Base-by-base conservation (phyloP, 2,113 vertebrate species). In the Axis porcinus region DNA sequence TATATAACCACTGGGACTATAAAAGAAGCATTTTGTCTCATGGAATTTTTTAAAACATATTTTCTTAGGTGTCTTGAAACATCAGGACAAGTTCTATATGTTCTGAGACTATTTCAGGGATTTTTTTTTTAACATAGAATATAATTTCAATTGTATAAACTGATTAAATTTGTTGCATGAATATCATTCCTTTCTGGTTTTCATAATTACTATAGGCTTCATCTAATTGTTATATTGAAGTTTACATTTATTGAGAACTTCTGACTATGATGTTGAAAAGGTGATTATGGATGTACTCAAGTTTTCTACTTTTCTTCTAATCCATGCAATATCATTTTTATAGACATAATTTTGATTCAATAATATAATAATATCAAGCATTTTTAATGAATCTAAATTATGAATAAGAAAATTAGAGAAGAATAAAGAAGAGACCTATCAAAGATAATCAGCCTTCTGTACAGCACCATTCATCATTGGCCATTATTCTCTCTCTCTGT, bases 361-460 rank as follows among this genome's bases (percentile, higher is more conserved):
- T 89, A 94, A 64, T 30, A 52, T 88, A 89, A 55, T 88, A 88
- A 82, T 5, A 64, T 67, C 11, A 90, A 85, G 50, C 82, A 7
- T 74, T 90, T 97, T 78, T 62, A 94, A 78, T 97, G 60, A 95
- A n/a, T 0, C 21, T 96, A 98, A 97, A 93, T 89, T 97, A 85
- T 95, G 79, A 97, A 95, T 30, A 89, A 84, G 94, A 90, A 97
- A 95, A 96, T 94, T n/a, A 98, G 21, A 67, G 82, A 96, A 96
- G 45, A 78, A 45, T 85, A 78, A 98, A 94, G 90, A 97, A 96
- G 87, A 90, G 13, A 95, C 58, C 7, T 57, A 81, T 94, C 0
- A 76, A 0, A 52, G 1, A 7, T 95, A 97, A 98, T 97, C 88
- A 97, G 74, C 45, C 43, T 96, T 98, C 47, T 70, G 94, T 89